Evolutionary conservation across 2,113 vertebrate species (phyloP).

Genomic region (Pteruthius melanotis): DNA sequence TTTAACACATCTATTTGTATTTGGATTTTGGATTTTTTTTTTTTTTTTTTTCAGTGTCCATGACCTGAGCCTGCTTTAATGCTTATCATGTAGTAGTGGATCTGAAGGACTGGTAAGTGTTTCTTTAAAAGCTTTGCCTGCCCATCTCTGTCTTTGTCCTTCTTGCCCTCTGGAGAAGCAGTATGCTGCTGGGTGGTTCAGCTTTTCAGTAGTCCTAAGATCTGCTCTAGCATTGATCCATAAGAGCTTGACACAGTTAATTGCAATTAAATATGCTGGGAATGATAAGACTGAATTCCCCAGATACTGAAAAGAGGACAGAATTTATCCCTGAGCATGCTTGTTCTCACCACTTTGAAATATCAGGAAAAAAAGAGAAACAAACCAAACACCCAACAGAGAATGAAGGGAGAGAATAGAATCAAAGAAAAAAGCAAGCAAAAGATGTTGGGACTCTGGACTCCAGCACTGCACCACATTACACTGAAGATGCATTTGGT

Average conservation of each 20-base stretch:
- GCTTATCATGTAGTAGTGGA: background rate
- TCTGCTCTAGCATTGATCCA: slow-evolving; percentile 4
- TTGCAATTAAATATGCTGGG: slow-evolving; percentile 12
- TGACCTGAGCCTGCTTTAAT: background rate
- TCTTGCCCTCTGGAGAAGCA: background rate
- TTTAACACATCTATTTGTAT: background rate
- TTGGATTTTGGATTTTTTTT: background rate
- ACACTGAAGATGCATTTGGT: background rate
- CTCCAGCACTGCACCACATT: background rate
- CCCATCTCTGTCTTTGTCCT: background rate
- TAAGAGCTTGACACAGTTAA: slow-evolving; percentile 3
- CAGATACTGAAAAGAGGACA: background rate
- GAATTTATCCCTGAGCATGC: background rate
- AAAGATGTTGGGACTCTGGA: background rate
- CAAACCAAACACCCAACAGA: background rate
- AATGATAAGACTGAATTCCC: slow-evolving; percentile 1
- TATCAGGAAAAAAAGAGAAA: background rate
- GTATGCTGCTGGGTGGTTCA: background rate
- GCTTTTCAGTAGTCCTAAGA: background rate
- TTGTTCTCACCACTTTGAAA: background rate
- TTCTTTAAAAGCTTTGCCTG: slow-evolving; percentile 9
- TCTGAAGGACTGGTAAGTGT: background rate
- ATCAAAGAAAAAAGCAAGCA: background rate
- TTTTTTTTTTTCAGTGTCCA: background rate
- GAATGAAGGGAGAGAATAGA: background rate